A percentile compares a stretch with the other conserved stretches of the same genome.
Conservation (phyloP, 2,113 vertebrate genomes). For the Arothron firmamentum region DNA sequence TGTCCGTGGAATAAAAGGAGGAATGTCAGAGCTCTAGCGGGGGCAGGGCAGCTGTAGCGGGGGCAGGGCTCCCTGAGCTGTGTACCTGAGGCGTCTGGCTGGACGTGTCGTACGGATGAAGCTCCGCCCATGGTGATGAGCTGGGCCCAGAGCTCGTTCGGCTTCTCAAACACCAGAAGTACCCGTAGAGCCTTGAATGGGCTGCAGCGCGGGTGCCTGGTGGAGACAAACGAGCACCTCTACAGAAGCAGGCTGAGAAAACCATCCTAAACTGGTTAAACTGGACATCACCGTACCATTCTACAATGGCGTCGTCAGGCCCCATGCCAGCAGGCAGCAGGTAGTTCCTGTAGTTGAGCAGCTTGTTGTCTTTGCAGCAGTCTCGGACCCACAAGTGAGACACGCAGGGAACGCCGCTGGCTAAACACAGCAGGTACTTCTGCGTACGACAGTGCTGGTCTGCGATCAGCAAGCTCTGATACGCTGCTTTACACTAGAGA, state of each 20-base stretch:
- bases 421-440: slow-evolving; percentile 93
- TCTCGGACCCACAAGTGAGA: slow-evolving; percentile 95
- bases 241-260: too few species aligned
- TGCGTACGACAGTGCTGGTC: slow-evolving; percentile 92
- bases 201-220: slow-evolving; percentile 87
- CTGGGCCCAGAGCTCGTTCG: slow-evolving; percentile 88
- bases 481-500: slow-evolving; percentile 85
- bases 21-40: background rate
- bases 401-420: slow-evolving; percentile 92
- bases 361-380: slow-evolving; percentile 91
- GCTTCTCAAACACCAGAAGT: slow-evolving; percentile 85
- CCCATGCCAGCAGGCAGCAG: slow-evolving; percentile 91
- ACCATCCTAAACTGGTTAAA: too few species aligned
- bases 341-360: slow-evolving; percentile 93
- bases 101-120: slow-evolving; percentile 80
- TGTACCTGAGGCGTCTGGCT: slow-evolving; percentile 81
- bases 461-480: slow-evolving; percentile 92
- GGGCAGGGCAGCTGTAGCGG: background rate
- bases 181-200: slow-evolving; percentile 85
- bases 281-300: slow-evolving; percentile 77
- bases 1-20: slow-evolving; percentile 38
- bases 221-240: fast-evolving
- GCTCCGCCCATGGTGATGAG: slow-evolving; percentile 88
- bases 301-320: slow-evolving; percentile 80
- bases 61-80: background rate